Percentiles rank a stretch among this genome's conserved stretches.
phyloP scores from a whole-genome alignment of 2,113 vertebrate genomes.

The Ptilonorhynchus violaceus region DNA sequence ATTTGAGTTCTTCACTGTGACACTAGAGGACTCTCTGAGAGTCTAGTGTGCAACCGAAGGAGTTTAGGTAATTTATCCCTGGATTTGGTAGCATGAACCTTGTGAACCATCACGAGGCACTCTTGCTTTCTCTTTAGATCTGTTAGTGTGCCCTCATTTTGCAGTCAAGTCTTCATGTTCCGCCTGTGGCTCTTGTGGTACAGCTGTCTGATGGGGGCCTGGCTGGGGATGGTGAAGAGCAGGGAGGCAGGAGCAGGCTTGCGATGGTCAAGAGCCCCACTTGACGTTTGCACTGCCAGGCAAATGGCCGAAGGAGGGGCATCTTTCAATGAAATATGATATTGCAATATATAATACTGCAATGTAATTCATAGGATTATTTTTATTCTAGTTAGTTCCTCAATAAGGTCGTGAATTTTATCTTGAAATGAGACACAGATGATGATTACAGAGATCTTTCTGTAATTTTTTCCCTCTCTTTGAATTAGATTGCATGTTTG shows the following conservation, averaged over 20 bases:
- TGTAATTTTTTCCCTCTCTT: rapidly evolving
- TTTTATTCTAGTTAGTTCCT: neutral
- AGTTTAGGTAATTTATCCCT: neutral
- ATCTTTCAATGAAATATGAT: neutral
- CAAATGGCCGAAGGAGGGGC: neutral
- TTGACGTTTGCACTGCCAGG: neutral
- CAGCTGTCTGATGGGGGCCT: neutral
- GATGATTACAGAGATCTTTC: neutral
- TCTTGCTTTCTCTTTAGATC: neutral
- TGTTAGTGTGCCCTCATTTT: neutral
- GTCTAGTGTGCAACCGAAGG: neutral
- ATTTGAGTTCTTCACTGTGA: neutral
- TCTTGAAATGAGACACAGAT: neutral
- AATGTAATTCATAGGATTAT: neutral
- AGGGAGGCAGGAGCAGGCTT: neutral
- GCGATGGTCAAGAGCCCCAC: neutral
- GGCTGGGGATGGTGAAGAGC: neutral
- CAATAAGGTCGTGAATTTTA: neutral
- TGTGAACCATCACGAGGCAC: neutral
- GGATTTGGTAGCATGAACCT: neutral
- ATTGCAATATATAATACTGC: neutral
- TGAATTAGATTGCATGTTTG: neutral
- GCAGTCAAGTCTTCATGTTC: neutral
- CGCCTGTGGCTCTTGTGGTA: neutral
- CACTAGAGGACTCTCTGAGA: neutral